Percentiles rank a stretch among this genome's conserved stretches.
These are phyloP conservation scores for Bellardia bayeri DNA, from an alignment of 2,888 invertebrate species.

Conservation along the genomic window DNA sequence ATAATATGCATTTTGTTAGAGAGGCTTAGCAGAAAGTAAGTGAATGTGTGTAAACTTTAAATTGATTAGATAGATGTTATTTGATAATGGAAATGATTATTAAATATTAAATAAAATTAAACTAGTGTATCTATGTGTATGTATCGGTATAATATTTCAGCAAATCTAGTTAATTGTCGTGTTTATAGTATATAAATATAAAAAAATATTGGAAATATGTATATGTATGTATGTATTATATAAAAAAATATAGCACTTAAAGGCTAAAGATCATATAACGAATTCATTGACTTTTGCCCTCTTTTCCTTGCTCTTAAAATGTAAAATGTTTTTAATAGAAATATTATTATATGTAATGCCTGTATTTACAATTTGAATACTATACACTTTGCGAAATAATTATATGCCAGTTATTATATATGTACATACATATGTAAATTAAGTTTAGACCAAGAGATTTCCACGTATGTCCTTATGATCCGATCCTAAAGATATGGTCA, in stretches of 20 bases:
- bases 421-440: too few species aligned
- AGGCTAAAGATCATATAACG: slow-evolving; percentile 30
- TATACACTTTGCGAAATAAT: neutral
- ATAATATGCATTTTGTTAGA: neutral
- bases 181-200: neutral
- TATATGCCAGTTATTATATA: neutral
- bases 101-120: neutral
- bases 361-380: neutral
- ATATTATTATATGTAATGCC: neutral
- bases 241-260: neutral
- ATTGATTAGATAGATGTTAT: neutral
- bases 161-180: slow-evolving; percentile 14
- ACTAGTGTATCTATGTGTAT: too few species aligned
- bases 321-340: neutral
- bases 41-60: neutral
- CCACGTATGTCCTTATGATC: too few species aligned
- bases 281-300: slow-evolving; percentile 6
- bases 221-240: neutral
- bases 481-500: too few species aligned
- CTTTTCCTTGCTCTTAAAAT: neutral
- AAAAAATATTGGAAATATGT: neutral
- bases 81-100: neutral
- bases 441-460: too few species aligned
- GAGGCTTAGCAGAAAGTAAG: slow-evolving; percentile 12
- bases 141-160: slow-evolving; percentile 8